Evolutionary conservation across 2,888 invertebrate genomes (phyloP), one percentile per base, ranked within the genome.

Genomic region (Petrophora chlorosata): DNA sequence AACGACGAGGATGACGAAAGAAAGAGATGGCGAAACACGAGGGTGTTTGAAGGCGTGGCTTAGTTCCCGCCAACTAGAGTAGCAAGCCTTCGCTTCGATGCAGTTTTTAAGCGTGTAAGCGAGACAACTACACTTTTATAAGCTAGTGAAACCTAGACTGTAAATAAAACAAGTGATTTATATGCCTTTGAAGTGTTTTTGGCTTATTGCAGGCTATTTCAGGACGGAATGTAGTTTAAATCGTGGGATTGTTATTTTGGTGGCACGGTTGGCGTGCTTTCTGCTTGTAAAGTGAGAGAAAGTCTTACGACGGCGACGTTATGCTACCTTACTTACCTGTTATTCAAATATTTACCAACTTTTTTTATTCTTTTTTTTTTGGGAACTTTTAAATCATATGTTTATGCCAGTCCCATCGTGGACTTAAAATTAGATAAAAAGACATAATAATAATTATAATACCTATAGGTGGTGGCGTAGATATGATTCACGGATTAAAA

Each of bases 41-140:
- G 77, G 76, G 69, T 70, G 75, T 69, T 72, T 64, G 62, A 69
- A 83, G 87, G 86, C 85, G 87, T 77, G 84, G 85, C 79, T 73
- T 64, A 64, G 63, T 13, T 57, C 71, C 76, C 81, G 75, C 78
- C 77, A n/a, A n/a, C n/a, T n/a, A n/a, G n/a, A n/a, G n/a, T 76
- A 70, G 65, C 58, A 61, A 58, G 56, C 53, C 36, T 61, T 36
- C 57, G 54, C 36, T 61, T 36, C 57, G 66, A 65, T 63, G 69
- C 57, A 61, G 38, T 55, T 55, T 51, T 51, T 45, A 34, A 41
- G 45, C 57, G 59, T 36, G 79, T 53, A 65, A 82, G 68, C 45
- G 65, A 69, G 79, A 76, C 43, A 42, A 63, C 36, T 30, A 52
- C 29, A 54, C 23, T 52, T 60, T 54, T 54, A 60, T 62, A 57